Evolutionary conservation across 2,888 invertebrate species (phyloP), one percentile per base, ranked within the genome.

Genomic region (Platycnemis pennipes): DNA sequence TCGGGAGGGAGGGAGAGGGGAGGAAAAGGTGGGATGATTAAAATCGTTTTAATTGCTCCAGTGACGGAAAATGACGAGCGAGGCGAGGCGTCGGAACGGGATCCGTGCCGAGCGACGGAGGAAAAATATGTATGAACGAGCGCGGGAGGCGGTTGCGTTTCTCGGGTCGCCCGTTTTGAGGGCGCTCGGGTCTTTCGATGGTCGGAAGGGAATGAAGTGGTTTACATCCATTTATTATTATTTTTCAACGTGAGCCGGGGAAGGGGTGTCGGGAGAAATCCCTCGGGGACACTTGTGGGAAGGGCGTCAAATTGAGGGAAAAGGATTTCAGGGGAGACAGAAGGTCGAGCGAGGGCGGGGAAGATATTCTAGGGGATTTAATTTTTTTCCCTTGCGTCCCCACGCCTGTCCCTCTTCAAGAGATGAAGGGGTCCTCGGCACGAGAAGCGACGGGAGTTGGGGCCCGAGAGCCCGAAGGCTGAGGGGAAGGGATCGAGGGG

Each of bases 11-110:
- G n/a, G n/a, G 5, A n/a, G 88, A 1, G 45, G 45, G 13, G 42
- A 87, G 87, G 42, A n/a, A 45, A 42, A 56, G 42, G 56, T 22
- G 2, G 42, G 89, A 63, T 89, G 89, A 89, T 89, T 89, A 89
- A 89, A 89, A 53, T 44, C 89, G 56, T 56, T 89, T 56, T 89
- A 89, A 63, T 63, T 89, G 89, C 89, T 89, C 56, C 37, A 89
- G 87, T 56, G 89, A 63, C 89, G 89, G 56, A 44, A 63, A 63
- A 45, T 87, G 87, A 87, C 87, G 87, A 46, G 45, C 46, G 87
- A n/a, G 13, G 42, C 22, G 19, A 16, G 86, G 86, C 42, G 42
- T 26, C 26, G 26, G 37, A 77, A 77, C 31, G 77, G 1, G 7
- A 11, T 31, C 16, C 77, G 31, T 11, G 37, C 37, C 31, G 63